Percentiles rank a stretch among this genome's conserved stretches.
Evolutionary conservation across 1,140 invertebrate species (phyloP).

Genomic region (Brachionus rotundiformis): DNA sequence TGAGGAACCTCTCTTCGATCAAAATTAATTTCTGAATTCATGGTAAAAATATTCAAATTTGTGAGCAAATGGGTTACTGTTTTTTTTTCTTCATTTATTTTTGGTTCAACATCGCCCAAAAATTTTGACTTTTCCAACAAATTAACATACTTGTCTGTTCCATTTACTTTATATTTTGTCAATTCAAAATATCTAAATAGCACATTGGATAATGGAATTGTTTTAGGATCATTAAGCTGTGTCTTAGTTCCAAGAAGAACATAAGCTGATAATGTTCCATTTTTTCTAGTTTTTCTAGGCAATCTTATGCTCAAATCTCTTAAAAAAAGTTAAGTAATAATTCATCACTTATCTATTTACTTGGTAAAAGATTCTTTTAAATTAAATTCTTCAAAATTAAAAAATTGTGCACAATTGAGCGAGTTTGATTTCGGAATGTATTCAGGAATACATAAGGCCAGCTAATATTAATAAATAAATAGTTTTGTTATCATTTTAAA

Average conservation of each 20-base stretch:
- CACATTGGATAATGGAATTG: neutral
- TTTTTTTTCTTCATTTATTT: neutral
- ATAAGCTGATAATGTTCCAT: conserved; percentile 21
- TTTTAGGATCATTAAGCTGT: neutral
- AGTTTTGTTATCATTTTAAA: neutral
- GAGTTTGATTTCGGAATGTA: neutral
- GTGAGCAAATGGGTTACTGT: conserved; percentile 45
- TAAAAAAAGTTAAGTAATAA: too few relatives aligned
- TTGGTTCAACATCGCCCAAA: neutral
- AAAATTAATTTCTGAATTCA: conserved; percentile 31
- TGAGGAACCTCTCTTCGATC: conserved; percentile 26
- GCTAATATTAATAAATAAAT: neutral
- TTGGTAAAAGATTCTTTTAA: conserved; percentile 15
- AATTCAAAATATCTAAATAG: neutral
- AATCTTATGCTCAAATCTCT: conserved; percentile 1
- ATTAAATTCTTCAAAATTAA: conserved; percentile 26
- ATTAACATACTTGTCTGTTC: neutral
- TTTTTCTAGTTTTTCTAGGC: conserved; percentile 1
- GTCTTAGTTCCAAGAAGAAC: neutral
- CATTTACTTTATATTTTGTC: neutral
- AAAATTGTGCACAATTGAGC: conserved; percentile 22
- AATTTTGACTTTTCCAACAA: conserved; percentile 46
- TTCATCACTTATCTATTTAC: too few relatives aligned
- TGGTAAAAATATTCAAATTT: neutral
- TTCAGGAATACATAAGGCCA: conserved; percentile 1